Evolutionary conservation across 2,888 invertebrate genomes (phyloP).

Genomic region (Steinernema carpocapsae): DNA sequence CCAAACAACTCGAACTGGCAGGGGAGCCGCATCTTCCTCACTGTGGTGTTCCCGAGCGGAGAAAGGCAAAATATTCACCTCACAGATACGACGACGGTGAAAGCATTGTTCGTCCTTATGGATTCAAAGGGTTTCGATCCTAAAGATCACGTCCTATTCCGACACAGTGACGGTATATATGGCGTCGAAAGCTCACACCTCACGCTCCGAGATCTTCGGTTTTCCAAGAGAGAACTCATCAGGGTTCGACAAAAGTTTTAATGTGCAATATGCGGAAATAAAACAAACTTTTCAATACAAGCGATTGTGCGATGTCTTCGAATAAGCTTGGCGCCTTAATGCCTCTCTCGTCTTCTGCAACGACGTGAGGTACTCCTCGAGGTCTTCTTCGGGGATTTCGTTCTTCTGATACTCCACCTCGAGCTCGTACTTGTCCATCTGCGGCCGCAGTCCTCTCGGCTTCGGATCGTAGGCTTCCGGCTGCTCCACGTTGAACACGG

Average conservation of each 20-base stretch:
- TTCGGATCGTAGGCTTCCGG: not conserved
- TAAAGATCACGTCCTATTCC: not conserved
- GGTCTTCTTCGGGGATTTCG: not conserved
- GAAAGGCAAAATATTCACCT: not conserved
- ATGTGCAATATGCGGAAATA: not conserved
- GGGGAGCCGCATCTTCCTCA: not conserved
- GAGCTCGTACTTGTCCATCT: not conserved
- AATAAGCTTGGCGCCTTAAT: not conserved
- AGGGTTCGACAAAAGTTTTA: not conserved
- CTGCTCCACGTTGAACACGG: not conserved
- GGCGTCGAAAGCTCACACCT: not conserved
- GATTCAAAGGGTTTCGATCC: not conserved
- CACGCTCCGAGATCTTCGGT: not conserved
- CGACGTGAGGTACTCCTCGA: not conserved
- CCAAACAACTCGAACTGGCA: slow-evolving; percentile 4
- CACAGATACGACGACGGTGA: slow-evolving; percentile 7
- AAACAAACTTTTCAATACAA: not conserved
- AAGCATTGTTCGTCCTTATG: not conserved
- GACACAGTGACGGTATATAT: not conserved
- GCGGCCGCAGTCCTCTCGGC: not conserved
- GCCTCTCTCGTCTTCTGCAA: not conserved
- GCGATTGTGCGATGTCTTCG: too few species aligned
- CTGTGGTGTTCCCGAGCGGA: not conserved
- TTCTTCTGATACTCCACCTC: slow-evolving; percentile 18
- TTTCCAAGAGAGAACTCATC: not conserved